Evolutionary conservation across 1,140 invertebrate species (phyloP).

Genomic region (fruit fly (Drosophila melanogaster)): DNA sequence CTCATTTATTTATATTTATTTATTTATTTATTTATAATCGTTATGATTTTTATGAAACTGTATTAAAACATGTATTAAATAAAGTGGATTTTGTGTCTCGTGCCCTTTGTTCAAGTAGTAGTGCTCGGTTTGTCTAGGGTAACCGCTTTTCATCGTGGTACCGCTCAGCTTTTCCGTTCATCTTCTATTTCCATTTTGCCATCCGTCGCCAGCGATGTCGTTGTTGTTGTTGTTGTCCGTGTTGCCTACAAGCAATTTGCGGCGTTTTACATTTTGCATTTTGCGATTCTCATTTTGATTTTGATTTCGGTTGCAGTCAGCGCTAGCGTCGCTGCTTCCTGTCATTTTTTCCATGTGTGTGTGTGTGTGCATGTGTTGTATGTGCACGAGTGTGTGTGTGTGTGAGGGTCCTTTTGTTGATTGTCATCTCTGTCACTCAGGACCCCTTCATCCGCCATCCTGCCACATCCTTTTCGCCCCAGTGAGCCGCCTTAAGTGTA

Average conservation of each 20-base stretch:
- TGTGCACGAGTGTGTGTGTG: slow-evolving; percentile 13
- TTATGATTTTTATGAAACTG: no score
- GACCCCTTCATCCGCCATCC: no score
- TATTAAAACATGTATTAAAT: no score
- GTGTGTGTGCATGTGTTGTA: slow-evolving; percentile 5
- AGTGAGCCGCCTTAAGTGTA: slow-evolving; percentile 12
- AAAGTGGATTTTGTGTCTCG: no score
- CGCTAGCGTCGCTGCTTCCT: slow-evolving; percentile 38
- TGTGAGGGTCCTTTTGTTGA: slow-evolving; percentile 31
- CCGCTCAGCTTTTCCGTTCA: not conserved
- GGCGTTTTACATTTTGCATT: slow-evolving; percentile 71
- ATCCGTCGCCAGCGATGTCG: slow-evolving; percentile 17
- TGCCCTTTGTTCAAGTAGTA: not conserved
- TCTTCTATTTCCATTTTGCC: slow-evolving; percentile 29
- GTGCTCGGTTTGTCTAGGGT: not conserved
- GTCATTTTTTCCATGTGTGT: slow-evolving; percentile 33
- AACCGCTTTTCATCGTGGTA: slow-evolving; percentile 1
- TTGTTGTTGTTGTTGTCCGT: slow-evolving; percentile 11
- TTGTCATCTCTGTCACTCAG: slow-evolving; percentile 31
- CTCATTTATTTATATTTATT: no score
- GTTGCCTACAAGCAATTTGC: slow-evolving; percentile 71
- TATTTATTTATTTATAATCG: no score
- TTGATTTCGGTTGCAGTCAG: slow-evolving; percentile 49
- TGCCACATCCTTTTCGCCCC: not conserved
- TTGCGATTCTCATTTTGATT: slow-evolving; percentile 72